A percentile compares a stretch with the other conserved stretches of the same genome.
Conservation (phyloP, 1,140 invertebrate genomes). For the Luehdorfia chinensis region DNA sequence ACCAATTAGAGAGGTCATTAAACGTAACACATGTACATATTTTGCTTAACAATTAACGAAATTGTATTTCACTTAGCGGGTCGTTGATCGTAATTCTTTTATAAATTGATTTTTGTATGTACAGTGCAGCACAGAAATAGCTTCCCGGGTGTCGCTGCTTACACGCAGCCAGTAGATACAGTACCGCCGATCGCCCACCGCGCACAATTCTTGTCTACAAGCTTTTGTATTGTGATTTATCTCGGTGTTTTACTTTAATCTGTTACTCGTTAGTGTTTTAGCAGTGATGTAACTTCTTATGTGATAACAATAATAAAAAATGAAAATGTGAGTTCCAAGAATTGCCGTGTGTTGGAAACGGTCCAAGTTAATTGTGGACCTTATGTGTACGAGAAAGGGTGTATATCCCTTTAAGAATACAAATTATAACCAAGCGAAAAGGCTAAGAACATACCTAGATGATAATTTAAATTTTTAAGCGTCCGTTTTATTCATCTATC, state of each 20-base stretch:
- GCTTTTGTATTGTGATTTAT: constrained; percentile 19
- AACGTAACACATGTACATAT: not conserved
- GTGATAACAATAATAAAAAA: constrained; percentile 4
- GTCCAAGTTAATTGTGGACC: constrained; percentile 11
- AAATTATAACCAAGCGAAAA: no score
- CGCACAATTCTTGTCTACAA: constrained; percentile 38
- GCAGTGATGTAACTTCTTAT: constrained; percentile 9
- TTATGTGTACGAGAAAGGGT: constrained; percentile 2
- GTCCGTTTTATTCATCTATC: no score
- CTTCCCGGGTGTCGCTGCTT: constrained; percentile 62
- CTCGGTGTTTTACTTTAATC: not conserved
- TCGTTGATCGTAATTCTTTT: constrained; percentile 72
- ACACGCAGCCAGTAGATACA: constrained; percentile 52
- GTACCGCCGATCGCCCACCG: constrained; percentile 43
- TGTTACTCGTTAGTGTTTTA: not conserved
- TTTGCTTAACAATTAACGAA: no score
- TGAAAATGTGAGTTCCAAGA: constrained; percentile 5
- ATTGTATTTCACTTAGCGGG: constrained; percentile 29
- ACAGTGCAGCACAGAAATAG: constrained; percentile 69
- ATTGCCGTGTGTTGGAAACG: constrained; percentile 1
- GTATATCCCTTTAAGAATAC: not conserved
- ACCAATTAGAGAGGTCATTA: not conserved
- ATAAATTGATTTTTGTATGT: constrained; percentile 68
- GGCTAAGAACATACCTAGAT: no score
- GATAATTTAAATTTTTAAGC: no score